Evolutionary conservation across 1,140 invertebrate species (phyloP).

Genomic region (Rhysida immarginata): DNA sequence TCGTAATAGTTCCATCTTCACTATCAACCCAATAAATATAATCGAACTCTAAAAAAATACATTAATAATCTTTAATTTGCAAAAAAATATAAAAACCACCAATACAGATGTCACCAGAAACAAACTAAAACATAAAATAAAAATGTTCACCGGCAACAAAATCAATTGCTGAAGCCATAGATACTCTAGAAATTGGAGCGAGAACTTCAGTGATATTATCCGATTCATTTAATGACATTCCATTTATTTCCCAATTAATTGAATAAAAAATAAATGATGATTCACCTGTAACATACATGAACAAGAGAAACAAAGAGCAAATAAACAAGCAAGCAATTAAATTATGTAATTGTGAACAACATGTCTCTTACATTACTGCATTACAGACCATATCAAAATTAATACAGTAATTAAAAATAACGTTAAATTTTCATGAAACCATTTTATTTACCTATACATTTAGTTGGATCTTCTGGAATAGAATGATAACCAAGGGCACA

Average conservation of each 20-base stretch:
- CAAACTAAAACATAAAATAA: too few relatives aligned
- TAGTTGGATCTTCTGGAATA: slow-evolving; percentile 35
- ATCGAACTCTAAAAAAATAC: slow-evolving; percentile 34
- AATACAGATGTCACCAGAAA: too few relatives aligned
- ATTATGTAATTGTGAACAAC: too few relatives aligned
- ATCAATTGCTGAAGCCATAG: slow-evolving; percentile 56
- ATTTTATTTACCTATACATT: slow-evolving; percentile 31
- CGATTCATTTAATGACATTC: slow-evolving; percentile 39
- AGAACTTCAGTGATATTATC: slow-evolving; percentile 36
- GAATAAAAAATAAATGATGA: slow-evolving; percentile 62
- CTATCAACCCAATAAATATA: slow-evolving; percentile 66
- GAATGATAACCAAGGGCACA: slow-evolving; percentile 56
- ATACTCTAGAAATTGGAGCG: slow-evolving; percentile 58
- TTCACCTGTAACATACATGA: slow-evolving; percentile 23
- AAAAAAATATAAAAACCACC: not conserved
- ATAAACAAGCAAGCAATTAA: too few relatives aligned
- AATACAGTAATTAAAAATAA: not conserved
- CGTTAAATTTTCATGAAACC: not conserved
- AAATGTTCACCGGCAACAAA: slow-evolving; percentile 44
- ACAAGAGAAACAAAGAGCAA: not conserved
- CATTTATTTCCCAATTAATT: slow-evolving; percentile 54
- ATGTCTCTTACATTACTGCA: too few relatives aligned
- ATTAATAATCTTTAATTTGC: not conserved
- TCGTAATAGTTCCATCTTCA: slow-evolving; percentile 52
- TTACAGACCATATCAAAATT: not conserved